Evolutionary conservation across 2,888 invertebrate species (phyloP).

Genomic region (Lithophane ornitopus): DNA sequence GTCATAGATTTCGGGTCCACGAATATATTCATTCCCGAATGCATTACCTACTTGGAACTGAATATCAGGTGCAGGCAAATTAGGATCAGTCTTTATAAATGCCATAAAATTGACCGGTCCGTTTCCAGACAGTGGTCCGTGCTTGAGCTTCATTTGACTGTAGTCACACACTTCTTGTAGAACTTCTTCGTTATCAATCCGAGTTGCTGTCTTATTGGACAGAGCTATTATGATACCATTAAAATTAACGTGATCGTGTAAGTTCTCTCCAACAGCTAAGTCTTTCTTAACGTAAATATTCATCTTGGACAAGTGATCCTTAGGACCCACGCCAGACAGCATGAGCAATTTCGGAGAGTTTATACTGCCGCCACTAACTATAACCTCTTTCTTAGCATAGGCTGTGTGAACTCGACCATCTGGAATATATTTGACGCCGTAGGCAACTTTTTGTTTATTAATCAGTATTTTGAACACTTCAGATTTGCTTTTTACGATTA

Average conservation of each 20-base stretch:
- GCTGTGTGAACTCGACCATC: constrained; percentile 70
- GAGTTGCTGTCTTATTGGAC: constrained; percentile 86
- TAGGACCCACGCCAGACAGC: constrained; percentile 83
- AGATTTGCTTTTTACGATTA: constrained; percentile 87
- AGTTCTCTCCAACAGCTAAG: constrained; percentile 82
- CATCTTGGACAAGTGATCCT: constrained; percentile 37
- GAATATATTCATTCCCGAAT: constrained; percentile 87
- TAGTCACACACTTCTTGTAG: constrained; percentile 82
- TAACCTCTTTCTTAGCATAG: constrained; percentile 80
- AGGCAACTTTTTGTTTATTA: constrained; percentile 81
- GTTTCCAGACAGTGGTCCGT: constrained; percentile 88
- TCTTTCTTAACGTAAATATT: constrained; percentile 72
- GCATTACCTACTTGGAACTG: constrained; percentile 89
- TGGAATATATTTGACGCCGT: constrained; percentile 76
- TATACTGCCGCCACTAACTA: constrained; percentile 79
- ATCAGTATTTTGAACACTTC: constrained; percentile 90
- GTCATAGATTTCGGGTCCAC: constrained; percentile 81
- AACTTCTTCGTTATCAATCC: constrained; percentile 79
- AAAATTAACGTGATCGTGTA: constrained; percentile 85
- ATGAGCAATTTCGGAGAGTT: constrained; percentile 81
- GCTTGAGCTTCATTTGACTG: constrained; percentile 74
- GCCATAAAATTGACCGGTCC: constrained; percentile 90
- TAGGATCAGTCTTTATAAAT: constrained; percentile 89
- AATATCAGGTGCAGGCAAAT: constrained; percentile 90
- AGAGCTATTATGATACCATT: constrained; percentile 88